A percentile compares a stretch with the other conserved stretches of the same genome.
Conservation (phyloP, 92 coral and sea anemone genomes). For the Siderastrea radians region DNA sequence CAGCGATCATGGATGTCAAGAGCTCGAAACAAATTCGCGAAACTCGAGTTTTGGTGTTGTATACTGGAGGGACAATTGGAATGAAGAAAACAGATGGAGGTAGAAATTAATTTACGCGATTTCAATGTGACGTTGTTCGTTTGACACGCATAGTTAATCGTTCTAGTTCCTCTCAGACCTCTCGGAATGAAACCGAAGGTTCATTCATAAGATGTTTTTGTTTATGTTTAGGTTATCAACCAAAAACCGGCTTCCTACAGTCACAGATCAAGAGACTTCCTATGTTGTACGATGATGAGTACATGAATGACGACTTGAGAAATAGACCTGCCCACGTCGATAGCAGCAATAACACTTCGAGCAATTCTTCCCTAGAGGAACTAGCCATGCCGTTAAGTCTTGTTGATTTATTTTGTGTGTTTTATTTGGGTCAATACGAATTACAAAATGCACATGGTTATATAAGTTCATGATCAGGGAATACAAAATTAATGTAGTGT, state of each 20-base stretch:
- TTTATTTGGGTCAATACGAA: neutral
- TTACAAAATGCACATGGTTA: neutral
- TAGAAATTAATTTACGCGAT: conserved; percentile 10
- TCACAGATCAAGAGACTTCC: conserved; percentile 90
- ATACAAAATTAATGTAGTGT: neutral
- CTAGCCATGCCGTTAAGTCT: conserved; percentile 95
- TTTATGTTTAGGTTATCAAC: conserved; percentile 79
- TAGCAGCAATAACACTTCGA: neutral
- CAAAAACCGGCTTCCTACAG: conserved; percentile 86
- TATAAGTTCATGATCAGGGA: neutral
- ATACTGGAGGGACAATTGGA: conserved; percentile 97
- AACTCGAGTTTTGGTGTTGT: conserved; percentile 79
- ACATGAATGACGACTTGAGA: conserved; percentile 14
- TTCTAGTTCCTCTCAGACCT: neutral
- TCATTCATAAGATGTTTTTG: neutral
- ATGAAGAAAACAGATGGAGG: conserved; percentile 92
- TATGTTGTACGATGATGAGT: conserved; percentile 88
- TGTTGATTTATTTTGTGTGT: neutral
- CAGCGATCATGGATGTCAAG: conserved; percentile 10
- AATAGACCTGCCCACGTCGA: neutral
- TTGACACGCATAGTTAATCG: no score
- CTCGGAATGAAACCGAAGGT: neutral
- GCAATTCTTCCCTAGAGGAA: conserved; percentile 66
- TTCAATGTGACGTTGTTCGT: neutral
- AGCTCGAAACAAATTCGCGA: conserved; percentile 5